Evolutionary conservation across 2,888 invertebrate genomes (phyloP), one percentile per base, ranked within the genome.

Genomic region (Proisotoma minuta): DNA sequence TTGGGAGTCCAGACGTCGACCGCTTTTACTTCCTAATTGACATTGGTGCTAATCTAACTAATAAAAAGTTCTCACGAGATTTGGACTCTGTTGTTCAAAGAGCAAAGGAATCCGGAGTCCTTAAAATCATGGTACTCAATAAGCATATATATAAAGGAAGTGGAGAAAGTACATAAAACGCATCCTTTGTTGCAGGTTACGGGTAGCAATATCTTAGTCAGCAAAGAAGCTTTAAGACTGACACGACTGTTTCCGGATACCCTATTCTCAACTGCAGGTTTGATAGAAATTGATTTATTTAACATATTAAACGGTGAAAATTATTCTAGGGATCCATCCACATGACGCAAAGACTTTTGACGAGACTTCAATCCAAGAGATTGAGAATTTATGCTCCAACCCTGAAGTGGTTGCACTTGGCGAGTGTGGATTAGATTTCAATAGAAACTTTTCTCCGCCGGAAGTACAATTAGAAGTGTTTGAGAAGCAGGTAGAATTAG

Each of bases 261-360:
- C 48, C 84, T 94, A 73, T 94, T 93, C 79, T 91, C 90, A 57
- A 93, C 93, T 72, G 93, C 92, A 77, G 91, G 91, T 87, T 27
- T 50, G 23, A 3, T 50, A 53, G 26, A 40, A 51, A 23, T 49
- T 27, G 22, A n/a, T 3, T 50, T 8, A 8, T 29, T 43, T 2
- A 27, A 22, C 20, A 1, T 20, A 40, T 8, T 22, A 28, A n/a
- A 29, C 34, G 26, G 23, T 18, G 15, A 10, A 34, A 54, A 4
- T 23, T 53, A 29, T 61, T 75, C 18, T 72, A 87, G 90, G 91
- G 75, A 87, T 94, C 74, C 93, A 94, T 80, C 93, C 94, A 1
- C 93, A 93, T 78, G 94, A 94, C 80, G 92, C 93, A 0, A 93
- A 92, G 79, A 89, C 90, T 2, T 94, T 93, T 92, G 82, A 84